Conservation (phyloP, 2,888 invertebrate species). For the Caenorhabditis zanzibari region DNA sequence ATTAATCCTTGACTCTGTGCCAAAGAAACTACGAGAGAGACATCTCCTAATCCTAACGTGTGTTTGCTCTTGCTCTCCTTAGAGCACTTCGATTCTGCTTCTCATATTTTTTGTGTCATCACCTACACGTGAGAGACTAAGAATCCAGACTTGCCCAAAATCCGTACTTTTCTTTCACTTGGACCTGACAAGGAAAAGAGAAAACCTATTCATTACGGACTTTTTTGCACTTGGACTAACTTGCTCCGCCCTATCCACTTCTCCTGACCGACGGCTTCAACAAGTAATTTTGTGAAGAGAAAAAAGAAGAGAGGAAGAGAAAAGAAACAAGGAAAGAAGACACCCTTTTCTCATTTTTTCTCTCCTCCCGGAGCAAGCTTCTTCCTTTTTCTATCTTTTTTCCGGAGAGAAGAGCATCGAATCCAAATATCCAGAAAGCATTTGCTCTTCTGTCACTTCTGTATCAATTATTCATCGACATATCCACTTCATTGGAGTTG, state of each 20-base stretch:
- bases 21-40: slow-evolving; percentile 12
- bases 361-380: slow-evolving; percentile 8
- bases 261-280: slow-evolving; percentile 10
- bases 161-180: neutral
- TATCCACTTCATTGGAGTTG: slow-evolving; percentile 29
- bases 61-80: slow-evolving; percentile 25
- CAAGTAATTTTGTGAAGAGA: slow-evolving; percentile 17
- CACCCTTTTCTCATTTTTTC: slow-evolving; percentile 21
- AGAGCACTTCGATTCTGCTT: neutral
- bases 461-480: slow-evolving; percentile 45
- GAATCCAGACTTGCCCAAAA: neutral
- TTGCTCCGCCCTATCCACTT: slow-evolving; percentile 34
- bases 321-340: slow-evolving; percentile 43
- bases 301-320: slow-evolving; percentile 3
- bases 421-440: slow-evolving; percentile 8
- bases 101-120: slow-evolving; percentile 3
- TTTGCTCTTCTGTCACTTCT: slow-evolving; percentile 14
- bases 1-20: slow-evolving; percentile 57
- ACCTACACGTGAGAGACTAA: slow-evolving; percentile 12
- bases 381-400: slow-evolving; percentile 6
- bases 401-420: slow-evolving; percentile 5
- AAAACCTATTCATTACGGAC: slow-evolving; percentile 52
- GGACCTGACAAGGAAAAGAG: neutral
- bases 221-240: slow-evolving; percentile 33
- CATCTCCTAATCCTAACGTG: slow-evolving; percentile 40